phyloP scores from a whole-genome alignment of 2,888 invertebrate genomes.

The Hirtodrosophila alboralis region DNA sequence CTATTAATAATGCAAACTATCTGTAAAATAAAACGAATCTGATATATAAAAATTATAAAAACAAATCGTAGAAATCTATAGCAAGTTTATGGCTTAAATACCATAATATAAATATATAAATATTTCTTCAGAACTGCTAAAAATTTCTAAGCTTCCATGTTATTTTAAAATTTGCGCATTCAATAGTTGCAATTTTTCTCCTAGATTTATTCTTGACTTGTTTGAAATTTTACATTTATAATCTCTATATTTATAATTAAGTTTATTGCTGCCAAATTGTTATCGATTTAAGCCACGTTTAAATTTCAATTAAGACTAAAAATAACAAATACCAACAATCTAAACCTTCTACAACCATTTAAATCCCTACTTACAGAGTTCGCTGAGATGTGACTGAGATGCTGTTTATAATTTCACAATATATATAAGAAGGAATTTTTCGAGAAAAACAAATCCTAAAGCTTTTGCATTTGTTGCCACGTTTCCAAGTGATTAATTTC shows the following conservation, averaged over 20 bases:
- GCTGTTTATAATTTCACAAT: conserved; percentile 64
- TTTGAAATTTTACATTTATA: too few relatives aligned
- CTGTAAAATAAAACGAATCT: too few relatives aligned
- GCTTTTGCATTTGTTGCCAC: conserved; percentile 43
- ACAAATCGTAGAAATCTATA: too few relatives aligned
- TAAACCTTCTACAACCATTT: conserved; percentile 35
- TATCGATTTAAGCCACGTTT: conserved; percentile 39
- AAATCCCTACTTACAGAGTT: conserved; percentile 56
- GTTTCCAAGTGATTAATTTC: conserved; percentile 75
- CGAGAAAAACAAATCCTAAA: conserved; percentile 51
- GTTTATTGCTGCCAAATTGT: conserved; percentile 14
- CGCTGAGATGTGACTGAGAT: conserved; percentile 2
- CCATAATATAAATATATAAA: too few relatives aligned
- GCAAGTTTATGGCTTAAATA: too few relatives aligned
- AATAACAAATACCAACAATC: conserved; percentile 48
- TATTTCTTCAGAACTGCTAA: too few relatives aligned
- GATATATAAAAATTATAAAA: too few relatives aligned
- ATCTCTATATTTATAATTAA: not conserved
- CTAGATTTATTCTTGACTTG: too few relatives aligned
- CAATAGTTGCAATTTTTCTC: too few relatives aligned
- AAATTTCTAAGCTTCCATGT: too few relatives aligned
- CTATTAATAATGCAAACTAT: too few relatives aligned
- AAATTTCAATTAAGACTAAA: conserved; percentile 54
- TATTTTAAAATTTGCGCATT: too few relatives aligned
- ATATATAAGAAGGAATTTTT: conserved; percentile 59